Conservation (phyloP, 1,140 invertebrate genomes). For the Microvelia longipes region DNA sequence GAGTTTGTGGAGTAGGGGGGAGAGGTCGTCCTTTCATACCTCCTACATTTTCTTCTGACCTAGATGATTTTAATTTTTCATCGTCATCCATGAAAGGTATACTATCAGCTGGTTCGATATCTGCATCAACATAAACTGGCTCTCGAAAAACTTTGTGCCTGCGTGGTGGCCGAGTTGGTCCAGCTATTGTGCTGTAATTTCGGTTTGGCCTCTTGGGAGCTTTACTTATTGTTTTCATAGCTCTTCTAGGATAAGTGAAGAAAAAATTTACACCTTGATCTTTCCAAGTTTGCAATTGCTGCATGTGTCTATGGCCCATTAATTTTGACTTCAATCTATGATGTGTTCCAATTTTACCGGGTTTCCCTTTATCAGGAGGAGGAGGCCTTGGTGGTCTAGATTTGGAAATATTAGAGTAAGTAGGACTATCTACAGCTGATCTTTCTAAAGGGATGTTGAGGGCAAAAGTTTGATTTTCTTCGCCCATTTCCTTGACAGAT, state of each 20-base stretch:
- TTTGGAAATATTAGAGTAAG: slow-evolving; percentile 8
- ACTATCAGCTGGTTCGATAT: slow-evolving; percentile 10
- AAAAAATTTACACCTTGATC: slow-evolving; percentile 26
- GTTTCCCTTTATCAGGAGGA: slow-evolving; percentile 27
- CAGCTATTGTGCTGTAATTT: slow-evolving; percentile 48
- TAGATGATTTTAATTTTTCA: slow-evolving; percentile 34
- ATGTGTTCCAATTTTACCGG: slow-evolving; percentile 13
- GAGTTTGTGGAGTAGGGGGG: slow-evolving; percentile 63
- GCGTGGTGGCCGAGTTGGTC: slow-evolving; percentile 38
- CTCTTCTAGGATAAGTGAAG: slow-evolving; percentile 34
- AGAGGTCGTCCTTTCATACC: slow-evolving; percentile 66
- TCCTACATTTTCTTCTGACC: slow-evolving; percentile 50
- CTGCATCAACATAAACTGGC: slow-evolving; percentile 21
- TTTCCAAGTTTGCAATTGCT: slow-evolving; percentile 15
- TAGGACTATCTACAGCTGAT: neutral
- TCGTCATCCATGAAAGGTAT: slow-evolving; percentile 16
- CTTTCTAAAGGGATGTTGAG: neutral
- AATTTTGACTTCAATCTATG: neutral
- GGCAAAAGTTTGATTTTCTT: neutral
- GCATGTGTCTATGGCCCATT: neutral
- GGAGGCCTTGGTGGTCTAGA: slow-evolving; percentile 32
- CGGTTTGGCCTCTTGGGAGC: slow-evolving; percentile 37
- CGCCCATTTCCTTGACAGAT: neutral
- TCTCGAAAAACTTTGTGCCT: slow-evolving; percentile 34
- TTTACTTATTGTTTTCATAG: slow-evolving; percentile 17